phyloP scores from a whole-genome alignment of 2,888 invertebrate genomes.

The Luffia ferchaultella region DNA sequence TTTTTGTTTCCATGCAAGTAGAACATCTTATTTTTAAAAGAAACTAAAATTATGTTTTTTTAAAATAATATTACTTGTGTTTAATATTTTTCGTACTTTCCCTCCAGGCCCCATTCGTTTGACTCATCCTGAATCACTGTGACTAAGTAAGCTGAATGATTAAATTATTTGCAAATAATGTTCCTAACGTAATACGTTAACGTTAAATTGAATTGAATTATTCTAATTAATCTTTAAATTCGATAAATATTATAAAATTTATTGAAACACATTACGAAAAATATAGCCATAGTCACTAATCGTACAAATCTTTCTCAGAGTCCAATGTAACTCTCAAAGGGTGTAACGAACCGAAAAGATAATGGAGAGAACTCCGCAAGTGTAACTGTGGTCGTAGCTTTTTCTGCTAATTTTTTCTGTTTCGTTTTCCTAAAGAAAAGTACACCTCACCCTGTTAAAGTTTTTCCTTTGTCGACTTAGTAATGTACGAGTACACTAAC shows the following conservation, averaged over 20 bases:
- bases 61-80: too few species aligned
- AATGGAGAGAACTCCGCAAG: neutral
- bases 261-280: neutral
- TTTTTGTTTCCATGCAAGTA: too few species aligned
- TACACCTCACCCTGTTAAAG: neutral
- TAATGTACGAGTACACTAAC: too few species aligned
- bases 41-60: too few species aligned
- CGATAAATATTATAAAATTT: neutral
- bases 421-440: neutral
- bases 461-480: too few species aligned
- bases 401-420: neutral
- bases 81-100: too few species aligned
- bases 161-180: neutral
- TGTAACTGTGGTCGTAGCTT: neutral
- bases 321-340: neutral
- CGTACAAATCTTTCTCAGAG: neutral
- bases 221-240: neutral
- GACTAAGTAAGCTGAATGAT: neutral
- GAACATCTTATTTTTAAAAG: too few species aligned
- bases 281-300: neutral
- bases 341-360: neutral
- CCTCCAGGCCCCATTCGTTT: too few species aligned
- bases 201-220: neutral
- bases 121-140: neutral
- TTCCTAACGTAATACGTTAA: neutral